Evolutionary conservation across 2,888 invertebrate species (phyloP).

Genomic region (Aspidiotus rigidus): DNA sequence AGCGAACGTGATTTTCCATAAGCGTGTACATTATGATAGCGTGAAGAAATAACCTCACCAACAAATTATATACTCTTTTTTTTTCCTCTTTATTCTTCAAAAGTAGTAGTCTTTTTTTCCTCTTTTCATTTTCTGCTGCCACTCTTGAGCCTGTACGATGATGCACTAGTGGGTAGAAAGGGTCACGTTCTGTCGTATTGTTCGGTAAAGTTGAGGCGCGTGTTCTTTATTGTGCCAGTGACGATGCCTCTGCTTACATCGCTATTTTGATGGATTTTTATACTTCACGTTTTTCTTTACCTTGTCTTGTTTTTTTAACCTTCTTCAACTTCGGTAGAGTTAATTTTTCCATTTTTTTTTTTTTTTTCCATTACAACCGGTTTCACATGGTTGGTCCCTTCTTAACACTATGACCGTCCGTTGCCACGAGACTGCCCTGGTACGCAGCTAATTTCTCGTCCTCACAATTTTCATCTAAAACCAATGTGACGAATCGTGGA

Average conservation of each 20-base stretch:
- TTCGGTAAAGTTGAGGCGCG: slow-evolving; percentile 33
- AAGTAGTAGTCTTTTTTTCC: slow-evolving; percentile 1
- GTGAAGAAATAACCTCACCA: slow-evolving; percentile 33
- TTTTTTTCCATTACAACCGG: slow-evolving; percentile 11
- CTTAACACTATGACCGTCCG: slow-evolving; percentile 23
- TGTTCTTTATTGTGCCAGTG: slow-evolving; percentile 27
- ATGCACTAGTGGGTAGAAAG: slow-evolving; percentile 30
- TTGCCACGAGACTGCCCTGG: slow-evolving; percentile 33
- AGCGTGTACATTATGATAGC: slow-evolving; percentile 33
- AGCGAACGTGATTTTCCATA: slow-evolving; percentile 30
- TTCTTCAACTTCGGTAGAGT: slow-evolving; percentile 11
- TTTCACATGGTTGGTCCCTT: slow-evolving; percentile 27
- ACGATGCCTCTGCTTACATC: slow-evolving; percentile 20
- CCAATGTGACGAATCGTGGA: slow-evolving; percentile 38
- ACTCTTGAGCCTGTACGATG: slow-evolving; percentile 6
- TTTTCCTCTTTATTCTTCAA: neutral
- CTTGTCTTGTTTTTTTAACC: neutral
- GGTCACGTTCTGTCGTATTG: slow-evolving; percentile 31
- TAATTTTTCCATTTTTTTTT: slow-evolving; percentile 19
- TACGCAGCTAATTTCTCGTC: slow-evolving; percentile 23
- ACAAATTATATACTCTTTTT: slow-evolving; percentile 26
- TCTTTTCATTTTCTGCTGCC: neutral
- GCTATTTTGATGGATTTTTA: slow-evolving; percentile 32
- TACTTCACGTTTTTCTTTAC: slow-evolving; percentile 7
- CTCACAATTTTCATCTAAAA: slow-evolving; percentile 36